Conservation (phyloP, 2,797 vertebrate genomes). For the Chaunax sp. region DNA sequence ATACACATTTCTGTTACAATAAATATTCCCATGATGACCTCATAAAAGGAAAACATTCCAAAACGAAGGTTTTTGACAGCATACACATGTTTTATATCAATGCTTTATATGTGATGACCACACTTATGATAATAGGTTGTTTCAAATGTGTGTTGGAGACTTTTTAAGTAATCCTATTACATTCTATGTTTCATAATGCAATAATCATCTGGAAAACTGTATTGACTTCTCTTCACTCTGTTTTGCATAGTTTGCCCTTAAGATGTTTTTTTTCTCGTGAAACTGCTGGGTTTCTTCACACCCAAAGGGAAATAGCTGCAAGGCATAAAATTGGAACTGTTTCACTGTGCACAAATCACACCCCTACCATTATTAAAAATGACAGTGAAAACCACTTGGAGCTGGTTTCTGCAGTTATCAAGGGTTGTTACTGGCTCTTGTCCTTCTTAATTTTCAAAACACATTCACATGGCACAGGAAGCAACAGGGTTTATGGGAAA, state of each 20-base stretch:
- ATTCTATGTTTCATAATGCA: no score
- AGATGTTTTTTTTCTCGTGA: background rate
- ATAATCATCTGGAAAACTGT: background rate
- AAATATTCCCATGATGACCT: slow-evolving; percentile 22
- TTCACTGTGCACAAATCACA: slow-evolving; percentile 31
- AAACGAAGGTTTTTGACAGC: background rate
- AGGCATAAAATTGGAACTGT: slow-evolving; percentile 23
- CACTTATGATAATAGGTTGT: background rate
- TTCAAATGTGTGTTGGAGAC: background rate
- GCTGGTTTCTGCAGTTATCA: slow-evolving; percentile 35
- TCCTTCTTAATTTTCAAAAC: slow-evolving; percentile 35
- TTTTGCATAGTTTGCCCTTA: background rate
- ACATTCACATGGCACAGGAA: slow-evolving; percentile 53
- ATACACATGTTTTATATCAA: no score
- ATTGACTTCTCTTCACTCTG: no score
- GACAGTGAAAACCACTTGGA: slow-evolving; percentile 33
- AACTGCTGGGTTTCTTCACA: slow-evolving; percentile 7
- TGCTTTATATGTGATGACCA: background rate
- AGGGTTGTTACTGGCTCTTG: slow-evolving; percentile 12
- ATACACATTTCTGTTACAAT: slow-evolving; percentile 1
- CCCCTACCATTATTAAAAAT: slow-evolving; percentile 23
- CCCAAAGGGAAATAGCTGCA: slow-evolving; percentile 1
- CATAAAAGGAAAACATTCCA: slow-evolving; percentile 7
- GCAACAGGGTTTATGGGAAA: slow-evolving; percentile 58
- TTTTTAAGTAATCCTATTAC: no score